Conservation (phyloP, 2,888 invertebrate genomes). For the Erebia epiphron region DNA sequence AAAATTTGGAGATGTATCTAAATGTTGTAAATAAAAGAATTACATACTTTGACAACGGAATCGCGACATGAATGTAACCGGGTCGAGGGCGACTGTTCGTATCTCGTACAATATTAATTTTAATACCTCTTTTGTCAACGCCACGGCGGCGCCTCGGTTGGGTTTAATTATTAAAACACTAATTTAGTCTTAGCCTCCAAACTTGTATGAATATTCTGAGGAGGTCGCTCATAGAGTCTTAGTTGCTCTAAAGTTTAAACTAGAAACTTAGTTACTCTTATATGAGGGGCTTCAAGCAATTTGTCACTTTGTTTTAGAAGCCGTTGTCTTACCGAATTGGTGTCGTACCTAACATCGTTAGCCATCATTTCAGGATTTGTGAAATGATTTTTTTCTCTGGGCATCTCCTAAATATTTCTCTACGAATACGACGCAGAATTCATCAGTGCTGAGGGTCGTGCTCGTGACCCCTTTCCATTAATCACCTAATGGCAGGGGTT, state of each 20-base stretch:
- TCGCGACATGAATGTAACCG: constrained; percentile 6
- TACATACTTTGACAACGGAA: not conserved
- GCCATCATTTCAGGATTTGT: not conserved
- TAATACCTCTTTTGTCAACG: constrained; percentile 64
- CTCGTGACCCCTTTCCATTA: too few relatives aligned
- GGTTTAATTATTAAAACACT: constrained; percentile 42
- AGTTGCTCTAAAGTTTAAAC: constrained; percentile 30
- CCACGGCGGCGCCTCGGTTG: constrained; percentile 39
- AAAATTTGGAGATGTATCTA: too few relatives aligned
- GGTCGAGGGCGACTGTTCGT: constrained; percentile 16
- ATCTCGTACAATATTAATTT: constrained; percentile 64
- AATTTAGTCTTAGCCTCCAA: constrained; percentile 44
- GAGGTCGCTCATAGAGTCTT: constrained; percentile 31
- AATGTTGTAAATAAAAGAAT: not conserved
- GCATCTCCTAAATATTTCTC: not conserved
- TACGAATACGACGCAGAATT: too few relatives aligned
- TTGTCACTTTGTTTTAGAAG: constrained; percentile 10
- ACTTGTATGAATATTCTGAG: constrained; percentile 40
- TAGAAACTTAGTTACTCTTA: constrained; percentile 13
- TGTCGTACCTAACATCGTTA: not conserved
- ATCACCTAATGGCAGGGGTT: too few relatives aligned
- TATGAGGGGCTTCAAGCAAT: constrained; percentile 4
- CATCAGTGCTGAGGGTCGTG: too few relatives aligned
- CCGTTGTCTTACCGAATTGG: not conserved
- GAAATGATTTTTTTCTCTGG: not conserved